These are phyloP conservation scores for Oxytorus armatus DNA, from an alignment of 2,888 invertebrate genomes.

Conservation along the genomic window DNA sequence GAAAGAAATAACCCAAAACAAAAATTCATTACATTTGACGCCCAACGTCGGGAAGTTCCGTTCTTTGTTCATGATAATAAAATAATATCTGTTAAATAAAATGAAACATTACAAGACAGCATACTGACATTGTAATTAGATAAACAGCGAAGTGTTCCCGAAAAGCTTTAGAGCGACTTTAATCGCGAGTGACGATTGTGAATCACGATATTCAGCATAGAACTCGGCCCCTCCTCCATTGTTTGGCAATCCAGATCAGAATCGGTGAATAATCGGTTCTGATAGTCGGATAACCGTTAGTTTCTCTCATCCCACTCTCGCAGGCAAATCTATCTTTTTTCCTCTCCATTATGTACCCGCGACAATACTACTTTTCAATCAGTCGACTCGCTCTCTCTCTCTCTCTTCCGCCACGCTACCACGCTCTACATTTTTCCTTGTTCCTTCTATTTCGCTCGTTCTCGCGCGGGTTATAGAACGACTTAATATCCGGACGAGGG, in stretches of 20 bases:
- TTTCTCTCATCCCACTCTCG: not conserved
- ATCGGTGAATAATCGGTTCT: slow-evolving; percentile 17
- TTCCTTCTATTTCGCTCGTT: slow-evolving; percentile 19
- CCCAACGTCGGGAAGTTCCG: too few relatives aligned
- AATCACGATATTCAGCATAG: not conserved
- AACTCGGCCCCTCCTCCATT: too few relatives aligned
- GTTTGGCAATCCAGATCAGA: not conserved
- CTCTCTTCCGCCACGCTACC: not conserved
- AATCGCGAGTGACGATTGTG: not conserved
- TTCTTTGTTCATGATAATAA: too few relatives aligned
- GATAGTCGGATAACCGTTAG: not conserved
- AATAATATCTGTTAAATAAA: too few relatives aligned
- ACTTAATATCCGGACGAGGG: slow-evolving; percentile 57
- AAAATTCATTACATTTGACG: too few relatives aligned
- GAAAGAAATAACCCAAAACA: too few relatives aligned
- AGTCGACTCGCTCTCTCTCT: slow-evolving; percentile 13
- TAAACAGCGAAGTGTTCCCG: not conserved
- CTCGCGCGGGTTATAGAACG: slow-evolving; percentile 41
- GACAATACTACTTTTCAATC: slow-evolving; percentile 53
- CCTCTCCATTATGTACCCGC: slow-evolving; percentile 12
- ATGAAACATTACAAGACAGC: too few relatives aligned
- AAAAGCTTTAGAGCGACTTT: not conserved
- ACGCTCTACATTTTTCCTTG: slow-evolving; percentile 8
- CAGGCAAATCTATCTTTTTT: slow-evolving; percentile 20
- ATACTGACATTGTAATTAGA: not conserved